Evolutionary conservation across 2,797 vertebrate species (phyloP).

Genomic region (Macrochelys suwanniensis): DNA sequence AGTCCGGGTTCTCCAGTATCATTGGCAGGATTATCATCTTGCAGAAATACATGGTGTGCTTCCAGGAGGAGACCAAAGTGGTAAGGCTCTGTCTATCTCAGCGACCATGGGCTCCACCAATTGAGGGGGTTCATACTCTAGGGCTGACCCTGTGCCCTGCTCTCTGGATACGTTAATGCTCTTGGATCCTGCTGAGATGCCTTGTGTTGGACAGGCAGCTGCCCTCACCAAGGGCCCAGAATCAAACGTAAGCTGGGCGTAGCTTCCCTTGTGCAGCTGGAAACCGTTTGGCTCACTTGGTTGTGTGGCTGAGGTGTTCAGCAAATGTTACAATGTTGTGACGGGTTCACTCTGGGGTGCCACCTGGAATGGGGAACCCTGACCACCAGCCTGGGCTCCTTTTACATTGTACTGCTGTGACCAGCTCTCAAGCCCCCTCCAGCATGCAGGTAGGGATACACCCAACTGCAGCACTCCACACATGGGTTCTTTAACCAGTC

Average conservation of each 20-base stretch:
- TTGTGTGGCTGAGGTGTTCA: neutral
- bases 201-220: neutral
- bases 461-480: too few species aligned
- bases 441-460: too few species aligned
- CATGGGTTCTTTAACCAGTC: too few species aligned
- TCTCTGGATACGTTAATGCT: neutral
- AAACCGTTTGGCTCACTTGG: neutral
- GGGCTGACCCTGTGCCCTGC: neutral
- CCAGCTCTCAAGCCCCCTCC: too few species aligned
- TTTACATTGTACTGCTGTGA: too few species aligned
- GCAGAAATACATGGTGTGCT: constrained; percentile 68
- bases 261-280: neutral
- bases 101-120: neutral
- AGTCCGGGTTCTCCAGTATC: constrained; percentile 44
- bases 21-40: constrained; percentile 64
- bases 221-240: neutral
- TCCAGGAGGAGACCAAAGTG: constrained; percentile 55
- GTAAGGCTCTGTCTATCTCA: constrained; percentile 19
- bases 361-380: too few species aligned
- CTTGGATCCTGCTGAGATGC: neutral
- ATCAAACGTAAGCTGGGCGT: neutral
- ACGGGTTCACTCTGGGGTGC: too few species aligned
- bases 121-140: neutral
- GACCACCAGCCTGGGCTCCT: too few species aligned
- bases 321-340: neutral